Conservation (phyloP, 2,113 vertebrate species). For the Mesoclemmys tuberculata region DNA sequence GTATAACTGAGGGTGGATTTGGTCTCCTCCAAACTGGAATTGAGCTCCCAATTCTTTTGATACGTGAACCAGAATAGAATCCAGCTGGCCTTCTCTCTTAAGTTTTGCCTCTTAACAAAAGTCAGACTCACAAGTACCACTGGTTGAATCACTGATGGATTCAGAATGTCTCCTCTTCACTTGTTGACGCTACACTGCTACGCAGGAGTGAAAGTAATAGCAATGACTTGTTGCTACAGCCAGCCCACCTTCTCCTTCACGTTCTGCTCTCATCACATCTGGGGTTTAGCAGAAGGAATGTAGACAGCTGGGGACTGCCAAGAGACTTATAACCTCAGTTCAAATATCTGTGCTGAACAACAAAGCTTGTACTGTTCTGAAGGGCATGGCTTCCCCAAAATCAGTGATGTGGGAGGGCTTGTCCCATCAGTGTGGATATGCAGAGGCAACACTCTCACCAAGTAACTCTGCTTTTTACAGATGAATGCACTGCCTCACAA, state of each 20-base stretch:
- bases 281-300: not conserved
- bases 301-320: not conserved
- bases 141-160: not conserved
- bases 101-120: not conserved
- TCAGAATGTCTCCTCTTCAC: not conserved
- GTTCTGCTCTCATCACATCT: not conserved
- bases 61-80: not conserved
- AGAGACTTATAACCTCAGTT: not conserved
- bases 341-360: not conserved
- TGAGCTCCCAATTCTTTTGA: not conserved
- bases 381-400: not conserved
- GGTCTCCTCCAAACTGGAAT: rapidly evolving
- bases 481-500: not conserved
- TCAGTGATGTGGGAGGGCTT: not conserved
- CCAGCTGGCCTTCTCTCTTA: not conserved
- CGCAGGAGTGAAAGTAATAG: not conserved
- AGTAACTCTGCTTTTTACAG: not conserved
- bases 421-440: not conserved
- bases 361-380: not conserved
- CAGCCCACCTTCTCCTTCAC: not conserved
- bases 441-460: not conserved
- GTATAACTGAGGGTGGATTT: not conserved
- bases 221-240: not conserved
- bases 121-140: not conserved
- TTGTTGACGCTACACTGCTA: not conserved